phyloP scores from a whole-genome alignment of 2,797 vertebrate species.

The Catostomus latipinnis region DNA sequence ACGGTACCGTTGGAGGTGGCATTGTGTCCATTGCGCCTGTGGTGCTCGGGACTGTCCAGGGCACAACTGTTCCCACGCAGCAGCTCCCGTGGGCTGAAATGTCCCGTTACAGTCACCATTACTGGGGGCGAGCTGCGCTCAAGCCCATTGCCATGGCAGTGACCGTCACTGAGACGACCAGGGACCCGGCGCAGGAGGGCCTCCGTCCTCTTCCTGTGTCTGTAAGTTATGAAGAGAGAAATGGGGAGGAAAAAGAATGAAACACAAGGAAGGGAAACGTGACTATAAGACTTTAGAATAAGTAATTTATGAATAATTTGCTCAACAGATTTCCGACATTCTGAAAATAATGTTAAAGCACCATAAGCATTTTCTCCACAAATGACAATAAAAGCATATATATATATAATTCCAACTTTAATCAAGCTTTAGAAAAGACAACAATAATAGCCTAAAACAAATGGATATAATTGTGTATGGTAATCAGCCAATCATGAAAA shows the following conservation, averaged over 20 bases:
- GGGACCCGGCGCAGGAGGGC: constrained; percentile 87
- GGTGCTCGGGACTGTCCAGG: constrained; percentile 90
- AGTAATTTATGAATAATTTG: no score
- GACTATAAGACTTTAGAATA: neutral
- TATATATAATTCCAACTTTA: no score
- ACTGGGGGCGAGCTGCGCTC: constrained; percentile 87
- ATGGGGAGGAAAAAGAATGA: neutral
- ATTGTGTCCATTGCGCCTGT: constrained; percentile 73
- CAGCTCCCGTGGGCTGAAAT: constrained; percentile 90
- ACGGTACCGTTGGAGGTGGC: constrained; percentile 82
- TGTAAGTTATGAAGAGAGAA: constrained; percentile 53
- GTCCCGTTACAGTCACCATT: constrained; percentile 84
- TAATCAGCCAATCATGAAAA: no score
- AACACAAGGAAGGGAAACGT: neutral
- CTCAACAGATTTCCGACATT: no score
- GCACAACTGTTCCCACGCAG: constrained; percentile 84
- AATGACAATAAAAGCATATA: no score
- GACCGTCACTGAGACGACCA: constrained; percentile 86
- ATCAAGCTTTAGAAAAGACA: no score
- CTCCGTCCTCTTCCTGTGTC: constrained; percentile 89
- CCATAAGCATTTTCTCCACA: no score
- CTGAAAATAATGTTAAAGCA: no score
- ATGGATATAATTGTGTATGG: no score
- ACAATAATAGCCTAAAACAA: no score
- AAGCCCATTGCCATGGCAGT: constrained; percentile 88